Percentiles rank a stretch among this genome's conserved stretches.
These are phyloP conservation scores for Phrixothrix hirtus DNA, from an alignment of 2,888 invertebrate species.

Conservation along the genomic window DNA sequence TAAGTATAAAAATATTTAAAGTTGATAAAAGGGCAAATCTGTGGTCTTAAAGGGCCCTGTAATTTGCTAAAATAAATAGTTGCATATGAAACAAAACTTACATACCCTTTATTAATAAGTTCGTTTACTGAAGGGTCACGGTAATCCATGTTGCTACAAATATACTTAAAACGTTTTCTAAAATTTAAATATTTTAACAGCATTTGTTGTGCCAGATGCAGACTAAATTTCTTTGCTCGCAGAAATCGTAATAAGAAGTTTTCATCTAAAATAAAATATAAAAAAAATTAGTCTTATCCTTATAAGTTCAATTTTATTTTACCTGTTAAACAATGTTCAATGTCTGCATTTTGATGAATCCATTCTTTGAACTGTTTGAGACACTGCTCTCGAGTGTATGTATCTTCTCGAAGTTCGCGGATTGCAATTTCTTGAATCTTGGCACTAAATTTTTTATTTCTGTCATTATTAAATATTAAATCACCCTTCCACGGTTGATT, in stretches of 20 bases:
- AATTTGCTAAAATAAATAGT: too few species aligned
- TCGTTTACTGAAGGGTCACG: conserved; percentile 64
- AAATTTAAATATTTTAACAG: conserved; percentile 77
- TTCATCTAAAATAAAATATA: conserved; percentile 62
- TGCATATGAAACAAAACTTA: too few species aligned
- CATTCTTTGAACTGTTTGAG: conserved; percentile 69
- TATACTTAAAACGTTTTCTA: conserved; percentile 68
- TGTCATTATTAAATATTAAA: conserved; percentile 5
- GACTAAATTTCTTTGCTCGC: conserved; percentile 76
- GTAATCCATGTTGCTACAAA: conserved; percentile 68
- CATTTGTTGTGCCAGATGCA: conserved; percentile 77
- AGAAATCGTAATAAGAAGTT: conserved; percentile 75
- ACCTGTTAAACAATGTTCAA: conserved; percentile 70
- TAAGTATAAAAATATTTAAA: too few species aligned
- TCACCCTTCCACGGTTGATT: conserved; percentile 42
- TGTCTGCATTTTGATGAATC: conserved; percentile 70
- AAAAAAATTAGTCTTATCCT: not conserved
- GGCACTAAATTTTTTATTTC: conserved; percentile 2
- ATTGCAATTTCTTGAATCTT: conserved; percentile 59
- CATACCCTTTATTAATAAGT: conserved; percentile 69
- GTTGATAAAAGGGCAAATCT: too few species aligned
- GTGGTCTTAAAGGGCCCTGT: too few species aligned
- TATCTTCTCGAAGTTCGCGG: conserved; percentile 72
- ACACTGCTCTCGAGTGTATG: conserved; percentile 65
- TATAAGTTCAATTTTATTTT: conserved; percentile 34